These are phyloP conservation scores for Lates japonicus DNA, from an alignment of 2,797 vertebrate genomes.

Conservation along the genomic window DNA sequence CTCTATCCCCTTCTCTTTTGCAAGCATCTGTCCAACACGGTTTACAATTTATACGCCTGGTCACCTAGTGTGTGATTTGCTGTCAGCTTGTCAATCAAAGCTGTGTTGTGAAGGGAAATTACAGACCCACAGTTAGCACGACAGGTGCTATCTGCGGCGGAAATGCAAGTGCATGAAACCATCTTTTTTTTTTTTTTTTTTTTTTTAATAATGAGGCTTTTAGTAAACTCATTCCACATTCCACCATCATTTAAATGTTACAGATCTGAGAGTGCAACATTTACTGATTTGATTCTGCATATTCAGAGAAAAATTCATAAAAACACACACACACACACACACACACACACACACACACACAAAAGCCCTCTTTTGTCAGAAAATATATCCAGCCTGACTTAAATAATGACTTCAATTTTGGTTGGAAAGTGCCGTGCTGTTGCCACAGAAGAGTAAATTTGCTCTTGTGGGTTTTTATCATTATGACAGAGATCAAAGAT, in stretches of 20 bases:
- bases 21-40: constrained; percentile 66
- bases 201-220: constrained; percentile 21
- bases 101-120: constrained; percentile 49
- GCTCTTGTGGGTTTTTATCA: constrained; percentile 68
- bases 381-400: constrained; percentile 41
- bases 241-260: background rate
- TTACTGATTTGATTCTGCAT: constrained; percentile 16
- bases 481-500: constrained; percentile 71
- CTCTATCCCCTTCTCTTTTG: constrained; percentile 46
- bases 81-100: constrained; percentile 76
- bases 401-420: constrained; percentile 35
- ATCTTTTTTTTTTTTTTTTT: constrained; percentile 9
- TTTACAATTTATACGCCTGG: constrained; percentile 72
- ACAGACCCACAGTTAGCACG: constrained; percentile 41
- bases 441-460: constrained; percentile 49
- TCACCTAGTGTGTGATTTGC: constrained; percentile 71
- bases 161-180: constrained; percentile 30
- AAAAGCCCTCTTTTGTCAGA: constrained; percentile 15
- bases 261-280: background rate
- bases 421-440: constrained; percentile 11
- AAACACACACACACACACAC: background rate
- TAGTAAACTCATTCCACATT: constrained; percentile 22
- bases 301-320: constrained; percentile 14
- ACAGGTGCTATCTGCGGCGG: constrained; percentile 50
- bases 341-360: background rate